Conservation (phyloP, 1,140 invertebrate genomes). For the Hesperophylax magnus region DNA sequence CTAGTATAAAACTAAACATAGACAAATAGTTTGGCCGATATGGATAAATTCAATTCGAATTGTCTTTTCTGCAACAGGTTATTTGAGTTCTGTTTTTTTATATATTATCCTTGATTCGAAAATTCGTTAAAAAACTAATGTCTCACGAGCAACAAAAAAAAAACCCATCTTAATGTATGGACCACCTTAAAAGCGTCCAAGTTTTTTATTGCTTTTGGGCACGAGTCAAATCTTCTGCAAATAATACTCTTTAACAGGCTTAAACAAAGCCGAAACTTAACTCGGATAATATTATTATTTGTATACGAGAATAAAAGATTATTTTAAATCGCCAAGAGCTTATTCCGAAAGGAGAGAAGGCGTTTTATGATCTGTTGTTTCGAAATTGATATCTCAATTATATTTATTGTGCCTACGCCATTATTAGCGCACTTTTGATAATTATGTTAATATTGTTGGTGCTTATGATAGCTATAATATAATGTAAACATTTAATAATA, state of each 20-base stretch:
- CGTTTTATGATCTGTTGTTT: constrained; percentile 16
- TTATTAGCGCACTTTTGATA: background rate
- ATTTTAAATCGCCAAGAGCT: background rate
- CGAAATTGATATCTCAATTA: constrained; percentile 21
- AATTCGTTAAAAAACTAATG: too few relatives aligned
- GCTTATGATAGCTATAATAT: background rate
- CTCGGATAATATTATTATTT: background rate
- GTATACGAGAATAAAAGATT: background rate
- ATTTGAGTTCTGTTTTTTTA: too few relatives aligned
- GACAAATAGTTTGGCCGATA: too few relatives aligned
- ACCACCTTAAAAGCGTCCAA: too few relatives aligned
- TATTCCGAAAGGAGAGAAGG: background rate
- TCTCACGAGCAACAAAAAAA: too few relatives aligned
- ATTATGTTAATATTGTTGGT: background rate
- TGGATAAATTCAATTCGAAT: too few relatives aligned
- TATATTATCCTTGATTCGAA: too few relatives aligned
- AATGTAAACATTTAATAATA: background rate
- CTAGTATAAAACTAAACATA: too few relatives aligned
- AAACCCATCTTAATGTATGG: too few relatives aligned
- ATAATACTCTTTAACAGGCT: background rate
- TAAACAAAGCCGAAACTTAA: background rate
- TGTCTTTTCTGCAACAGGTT: too few relatives aligned
- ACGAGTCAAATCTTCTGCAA: constrained; percentile 4
- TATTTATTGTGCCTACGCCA: background rate
- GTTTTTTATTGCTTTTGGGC: background rate